Evolutionary conservation across 2,888 invertebrate species (phyloP).

Genomic region (Calameuta idolon): DNA sequence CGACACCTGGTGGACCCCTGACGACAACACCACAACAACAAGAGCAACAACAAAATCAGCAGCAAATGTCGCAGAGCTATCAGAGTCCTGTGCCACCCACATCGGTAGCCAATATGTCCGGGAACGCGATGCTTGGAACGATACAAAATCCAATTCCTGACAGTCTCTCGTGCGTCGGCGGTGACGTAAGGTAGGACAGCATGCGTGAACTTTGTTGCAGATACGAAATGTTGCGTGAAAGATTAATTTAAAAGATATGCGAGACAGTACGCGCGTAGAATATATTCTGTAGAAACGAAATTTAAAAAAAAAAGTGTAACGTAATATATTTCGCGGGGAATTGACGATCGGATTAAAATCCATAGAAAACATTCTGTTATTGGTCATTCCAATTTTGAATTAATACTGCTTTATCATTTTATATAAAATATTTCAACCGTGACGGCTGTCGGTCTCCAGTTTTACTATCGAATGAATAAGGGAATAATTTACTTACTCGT

Average conservation of each 20-base stretch:
- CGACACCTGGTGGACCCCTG: conserved; percentile 67
- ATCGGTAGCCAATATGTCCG: conserved; percentile 52
- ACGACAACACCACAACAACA: conserved; percentile 52
- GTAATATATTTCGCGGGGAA: neutral
- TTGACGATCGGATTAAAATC: neutral
- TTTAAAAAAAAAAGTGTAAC: neutral
- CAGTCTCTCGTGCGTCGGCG: conserved; percentile 70
- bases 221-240: neutral
- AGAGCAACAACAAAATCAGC: conserved; percentile 54
- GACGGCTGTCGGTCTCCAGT: neutral
- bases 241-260: neutral
- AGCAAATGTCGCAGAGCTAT: conserved; percentile 62
- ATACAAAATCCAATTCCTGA: conserved; percentile 66
- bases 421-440: neutral
- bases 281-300: neutral
- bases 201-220: conserved; percentile 31
- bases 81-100: conserved; percentile 57
- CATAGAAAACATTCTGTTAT: neutral
- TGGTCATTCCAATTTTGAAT: neutral
- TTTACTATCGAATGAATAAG: neutral
- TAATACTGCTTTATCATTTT: neutral
- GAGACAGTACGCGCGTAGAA: neutral
- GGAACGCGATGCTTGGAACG: conserved; percentile 58
- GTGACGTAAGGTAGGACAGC: conserved; percentile 71
- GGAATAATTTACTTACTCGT: neutral